Conservation (phyloP, 2,888 invertebrate genomes). For the Rotaria sp. region DNA sequence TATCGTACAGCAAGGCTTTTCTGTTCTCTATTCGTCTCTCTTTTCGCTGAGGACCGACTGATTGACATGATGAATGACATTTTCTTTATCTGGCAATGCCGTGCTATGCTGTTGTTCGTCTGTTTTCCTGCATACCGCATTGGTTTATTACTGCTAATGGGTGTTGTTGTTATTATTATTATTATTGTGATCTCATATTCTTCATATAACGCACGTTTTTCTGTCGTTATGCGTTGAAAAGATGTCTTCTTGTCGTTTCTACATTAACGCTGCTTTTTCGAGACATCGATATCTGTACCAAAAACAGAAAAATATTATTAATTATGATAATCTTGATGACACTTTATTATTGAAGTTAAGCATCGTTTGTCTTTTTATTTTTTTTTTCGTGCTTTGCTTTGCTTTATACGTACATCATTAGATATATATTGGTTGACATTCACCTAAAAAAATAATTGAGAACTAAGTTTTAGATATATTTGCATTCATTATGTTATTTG, state of each 20-base stretch:
- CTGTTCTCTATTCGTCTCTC: not conserved
- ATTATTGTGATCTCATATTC: not conserved
- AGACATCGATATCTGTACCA: not conserved
- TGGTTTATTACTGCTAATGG: not conserved
- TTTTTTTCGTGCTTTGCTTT: too few species aligned
- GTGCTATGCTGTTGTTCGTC: not conserved
- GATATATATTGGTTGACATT: too few species aligned
- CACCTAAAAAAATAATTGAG: too few species aligned
- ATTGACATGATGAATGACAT: slow-evolving; percentile 28
- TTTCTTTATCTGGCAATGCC: slow-evolving; percentile 12
- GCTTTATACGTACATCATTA: too few species aligned
- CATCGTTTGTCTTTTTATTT: not conserved
- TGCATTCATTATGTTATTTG: too few species aligned
- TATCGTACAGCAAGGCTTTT: not conserved
- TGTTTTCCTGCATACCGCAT: not conserved
- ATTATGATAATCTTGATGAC: not conserved
- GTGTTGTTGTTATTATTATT: not conserved
- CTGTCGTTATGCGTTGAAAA: not conserved
- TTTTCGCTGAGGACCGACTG: not conserved
- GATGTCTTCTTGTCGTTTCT: not conserved
- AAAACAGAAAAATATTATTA: not conserved
- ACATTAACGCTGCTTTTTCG: not conserved
- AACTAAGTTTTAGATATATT: too few species aligned
- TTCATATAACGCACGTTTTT: not conserved
- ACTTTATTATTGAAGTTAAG: not conserved